Percentiles rank a stretch among this genome's conserved stretches.
phyloP scores from a whole-genome alignment of 2,797 vertebrate species.

The Huso huso region DNA sequence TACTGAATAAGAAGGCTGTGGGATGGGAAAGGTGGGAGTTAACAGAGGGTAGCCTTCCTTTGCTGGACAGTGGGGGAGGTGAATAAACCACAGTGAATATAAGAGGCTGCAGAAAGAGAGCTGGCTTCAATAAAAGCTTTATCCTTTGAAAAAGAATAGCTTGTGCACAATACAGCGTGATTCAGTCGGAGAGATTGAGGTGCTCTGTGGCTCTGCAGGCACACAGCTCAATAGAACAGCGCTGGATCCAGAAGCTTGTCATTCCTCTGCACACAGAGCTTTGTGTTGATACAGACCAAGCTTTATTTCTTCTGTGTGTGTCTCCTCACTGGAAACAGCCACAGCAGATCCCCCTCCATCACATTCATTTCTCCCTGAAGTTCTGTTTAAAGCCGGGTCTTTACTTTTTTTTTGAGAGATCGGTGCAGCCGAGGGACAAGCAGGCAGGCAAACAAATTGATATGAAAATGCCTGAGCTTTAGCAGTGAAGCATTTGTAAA shows the following conservation, averaged over 20 bases:
- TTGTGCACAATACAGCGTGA: slow-evolving; percentile 52
- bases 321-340: slow-evolving; percentile 34
- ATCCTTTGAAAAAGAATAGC: slow-evolving; percentile 55
- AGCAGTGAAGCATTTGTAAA: slow-evolving; percentile 44
- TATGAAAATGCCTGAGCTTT: slow-evolving; percentile 51
- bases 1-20: too few species aligned
- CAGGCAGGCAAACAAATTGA: slow-evolving; percentile 32
- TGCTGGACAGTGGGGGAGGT: too few species aligned
- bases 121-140: slow-evolving; percentile 42
- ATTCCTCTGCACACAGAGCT: slow-evolving; percentile 47
- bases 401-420: slow-evolving; percentile 61
- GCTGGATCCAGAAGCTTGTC: slow-evolving; percentile 40
- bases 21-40: too few species aligned
- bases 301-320: slow-evolving; percentile 42
- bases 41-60: too few species aligned
- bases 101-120: too few species aligned
- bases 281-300: slow-evolving; percentile 53
- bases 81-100: too few species aligned
- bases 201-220: slow-evolving; percentile 38
- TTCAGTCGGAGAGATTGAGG: slow-evolving; percentile 59
- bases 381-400: slow-evolving; percentile 72
- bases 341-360: slow-evolving; percentile 42
- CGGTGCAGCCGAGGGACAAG: slow-evolving; percentile 43
- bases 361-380: slow-evolving; percentile 67
- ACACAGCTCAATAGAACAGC: slow-evolving; percentile 52